Base-by-base conservation (phyloP, 2,888 invertebrate genomes). In the Belgica antarctica region DNA sequence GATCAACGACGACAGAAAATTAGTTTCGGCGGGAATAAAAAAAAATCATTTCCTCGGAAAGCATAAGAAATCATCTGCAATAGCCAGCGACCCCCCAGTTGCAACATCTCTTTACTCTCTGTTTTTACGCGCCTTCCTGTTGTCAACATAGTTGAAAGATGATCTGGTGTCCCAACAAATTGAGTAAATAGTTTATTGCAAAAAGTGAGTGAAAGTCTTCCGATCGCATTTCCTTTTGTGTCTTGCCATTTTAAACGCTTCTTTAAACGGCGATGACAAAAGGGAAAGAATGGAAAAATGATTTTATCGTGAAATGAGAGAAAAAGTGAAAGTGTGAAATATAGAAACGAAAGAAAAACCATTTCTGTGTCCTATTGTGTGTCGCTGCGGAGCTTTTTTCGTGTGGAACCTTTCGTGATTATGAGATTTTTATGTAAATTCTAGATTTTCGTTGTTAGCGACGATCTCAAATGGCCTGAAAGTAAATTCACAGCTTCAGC, bases 401-500 rank as follows among this genome's bases (percentile, higher is more conserved):
- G 34, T 31, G 34, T 31, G 41, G 4, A 12, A n/a, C 7, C 22
- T 52, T 52, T 52, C 52, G 52, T 52, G 52, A 19, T 12, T 17
- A 52, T 17, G 52, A 52, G 52, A 22, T 22, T 52, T 52, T 52
- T 22, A 52, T 52, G 52, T 22, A 52, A 52, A 52, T 52, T 52
- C 34, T 31, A 8, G n/a, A n/a, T n/a, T n/a, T n/a, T n/a, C 10
- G 12, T 34, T 34, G 7, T 34, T 34, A 7, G 34, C 34, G 41
- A n/a, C n/a, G n/a, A n/a, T n/a, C 10, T 41, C 15, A 41, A 41
- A 41, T 41, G n/a, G 2, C 41, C 15, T 41, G 2, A 5, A 5
- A 41, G 15, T 34, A 41, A 41, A 15, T 41, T 41, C n/a, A n/a
- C n/a, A n/a, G n/a, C n/a, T n/a, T n/a, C n/a, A n/a, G n/a, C n/a